Conservation (phyloP, 2,797 vertebrate genomes). For the Lates japonicus region DNA sequence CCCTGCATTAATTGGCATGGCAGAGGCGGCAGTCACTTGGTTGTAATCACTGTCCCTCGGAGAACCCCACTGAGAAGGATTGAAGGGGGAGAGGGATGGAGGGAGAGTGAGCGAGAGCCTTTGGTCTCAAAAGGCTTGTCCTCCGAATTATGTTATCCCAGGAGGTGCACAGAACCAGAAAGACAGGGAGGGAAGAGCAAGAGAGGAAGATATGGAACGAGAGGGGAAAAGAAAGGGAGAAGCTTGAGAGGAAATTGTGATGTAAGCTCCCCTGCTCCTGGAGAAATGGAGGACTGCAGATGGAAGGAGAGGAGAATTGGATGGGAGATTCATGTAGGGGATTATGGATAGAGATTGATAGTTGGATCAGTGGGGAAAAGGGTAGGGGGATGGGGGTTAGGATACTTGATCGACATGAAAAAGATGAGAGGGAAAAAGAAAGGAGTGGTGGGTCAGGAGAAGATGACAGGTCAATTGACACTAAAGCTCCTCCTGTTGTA, state of each 20-base stretch:
- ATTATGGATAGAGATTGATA: slow-evolving; percentile 71
- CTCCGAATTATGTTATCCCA: slow-evolving; percentile 71
- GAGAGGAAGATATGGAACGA: slow-evolving; percentile 42
- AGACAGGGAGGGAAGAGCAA: slow-evolving; percentile 38
- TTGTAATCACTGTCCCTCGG: slow-evolving; percentile 84
- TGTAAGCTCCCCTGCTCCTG: slow-evolving; percentile 32
- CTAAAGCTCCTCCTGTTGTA: slow-evolving; percentile 43
- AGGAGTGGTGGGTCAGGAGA: slow-evolving; percentile 25
- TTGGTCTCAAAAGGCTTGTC: slow-evolving; percentile 66
- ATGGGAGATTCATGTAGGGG: slow-evolving; percentile 57
- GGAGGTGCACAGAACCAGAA: slow-evolving; percentile 58
- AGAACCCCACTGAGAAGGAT: slow-evolving; percentile 71
- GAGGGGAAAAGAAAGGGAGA: slow-evolving; percentile 23
- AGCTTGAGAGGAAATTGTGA: slow-evolving; percentile 62
- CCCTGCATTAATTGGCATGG: slow-evolving; percentile 81
- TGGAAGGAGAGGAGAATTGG: slow-evolving; percentile 48
- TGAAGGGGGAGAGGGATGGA: slow-evolving; percentile 50
- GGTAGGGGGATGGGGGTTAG: slow-evolving; percentile 3
- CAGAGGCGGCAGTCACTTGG: slow-evolving; percentile 73
- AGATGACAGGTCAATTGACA: slow-evolving; percentile 31
- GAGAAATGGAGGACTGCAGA: slow-evolving; percentile 53
- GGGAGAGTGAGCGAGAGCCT: slow-evolving; percentile 50
- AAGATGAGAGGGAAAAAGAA: slow-evolving; percentile 42
- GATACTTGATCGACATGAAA: slow-evolving; percentile 47
- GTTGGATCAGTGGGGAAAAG: slow-evolving; percentile 38